A percentile compares a stretch with the other conserved stretches of the same genome.
These are phyloP conservation scores for Drosophila pruinosa DNA, from an alignment of 1,140 invertebrate species.

Conservation along the genomic window DNA sequence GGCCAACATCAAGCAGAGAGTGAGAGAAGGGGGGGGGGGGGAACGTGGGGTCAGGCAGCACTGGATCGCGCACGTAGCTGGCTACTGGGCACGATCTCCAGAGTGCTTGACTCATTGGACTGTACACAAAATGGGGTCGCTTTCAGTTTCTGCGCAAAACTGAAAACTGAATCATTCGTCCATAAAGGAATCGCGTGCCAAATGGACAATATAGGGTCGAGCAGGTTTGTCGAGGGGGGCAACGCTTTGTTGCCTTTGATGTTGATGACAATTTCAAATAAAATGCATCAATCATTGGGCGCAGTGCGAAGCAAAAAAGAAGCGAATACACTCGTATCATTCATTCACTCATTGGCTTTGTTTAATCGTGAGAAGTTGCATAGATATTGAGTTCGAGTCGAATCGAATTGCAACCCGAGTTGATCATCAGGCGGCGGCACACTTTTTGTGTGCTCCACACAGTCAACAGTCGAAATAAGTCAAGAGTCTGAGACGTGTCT, in stretches of 20 bases:
- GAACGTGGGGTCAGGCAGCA: neutral
- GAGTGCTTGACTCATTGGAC: constrained; percentile 51
- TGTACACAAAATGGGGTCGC: constrained; percentile 49
- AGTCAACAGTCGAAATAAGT: constrained; percentile 41
- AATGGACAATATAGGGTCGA: neutral
- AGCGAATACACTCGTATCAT: constrained; percentile 25
- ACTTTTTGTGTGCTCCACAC: constrained; percentile 38
- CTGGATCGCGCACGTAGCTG: constrained; percentile 32
- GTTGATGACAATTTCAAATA: constrained; percentile 58
- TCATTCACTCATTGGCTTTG: constrained; percentile 21
- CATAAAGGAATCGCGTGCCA: constrained; percentile 51
- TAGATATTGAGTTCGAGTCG: constrained; percentile 33
- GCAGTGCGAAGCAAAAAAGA: constrained; percentile 15
- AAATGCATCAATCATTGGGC: constrained; percentile 63
- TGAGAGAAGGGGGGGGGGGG: neutral
- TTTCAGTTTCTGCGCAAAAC: constrained; percentile 61
- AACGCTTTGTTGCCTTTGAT: constrained; percentile 53
- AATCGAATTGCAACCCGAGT: neutral
- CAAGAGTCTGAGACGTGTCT: constrained; percentile 40
- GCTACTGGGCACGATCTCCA: constrained; percentile 53
- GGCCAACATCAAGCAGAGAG: neutral
- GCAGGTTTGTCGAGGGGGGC: neutral
- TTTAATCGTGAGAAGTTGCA: constrained; percentile 56
- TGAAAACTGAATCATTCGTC: constrained; percentile 54
- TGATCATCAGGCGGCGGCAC: constrained; percentile 30